Evolutionary conservation across 2,888 invertebrate genomes (phyloP).

Genomic region (Hartigia nigra): DNA sequence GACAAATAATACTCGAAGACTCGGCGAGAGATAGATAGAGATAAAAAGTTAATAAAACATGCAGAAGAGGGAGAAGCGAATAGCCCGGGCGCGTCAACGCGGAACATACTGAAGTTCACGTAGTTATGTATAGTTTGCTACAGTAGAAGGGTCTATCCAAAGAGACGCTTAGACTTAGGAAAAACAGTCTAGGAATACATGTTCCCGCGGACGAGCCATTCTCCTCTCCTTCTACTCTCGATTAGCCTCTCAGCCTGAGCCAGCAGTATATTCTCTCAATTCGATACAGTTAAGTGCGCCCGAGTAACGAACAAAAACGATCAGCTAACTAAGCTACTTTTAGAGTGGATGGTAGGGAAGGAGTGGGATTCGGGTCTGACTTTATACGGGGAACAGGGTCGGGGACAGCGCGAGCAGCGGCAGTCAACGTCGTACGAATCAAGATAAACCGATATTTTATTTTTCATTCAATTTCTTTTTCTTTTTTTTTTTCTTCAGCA

Average conservation of each 20-base stretch:
- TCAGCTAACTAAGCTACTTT: slow-evolving; percentile 21
- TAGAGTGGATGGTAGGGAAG: slow-evolving; percentile 12
- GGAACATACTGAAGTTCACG: background rate
- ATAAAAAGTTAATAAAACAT: background rate
- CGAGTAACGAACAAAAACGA: slow-evolving; percentile 4
- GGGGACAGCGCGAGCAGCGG: slow-evolving; percentile 67
- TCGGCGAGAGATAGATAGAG: background rate
- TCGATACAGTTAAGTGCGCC: background rate
- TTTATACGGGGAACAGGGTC: slow-evolving; percentile 38
- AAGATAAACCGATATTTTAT: background rate
- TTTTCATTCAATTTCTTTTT: slow-evolving; percentile 13
- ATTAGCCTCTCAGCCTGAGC: slow-evolving; percentile 2
- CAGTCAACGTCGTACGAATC: slow-evolving; percentile 60
- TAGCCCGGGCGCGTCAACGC: background rate
- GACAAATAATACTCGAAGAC: slow-evolving; percentile 41
- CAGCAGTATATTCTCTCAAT: background rate
- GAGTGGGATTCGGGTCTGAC: slow-evolving; percentile 30
- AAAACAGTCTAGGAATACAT: background rate
- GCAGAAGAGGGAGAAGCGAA: background rate
- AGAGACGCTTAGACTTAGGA: background rate
- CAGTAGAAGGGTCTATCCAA: background rate
- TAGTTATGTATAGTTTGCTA: background rate
- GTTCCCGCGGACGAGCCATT: background rate
- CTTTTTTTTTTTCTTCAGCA: background rate
- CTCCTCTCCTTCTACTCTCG: background rate